These are phyloP conservation scores for Drosophila biarmipes DNA, from an alignment of 1,140 invertebrate genomes.

Conservation along the genomic window DNA sequence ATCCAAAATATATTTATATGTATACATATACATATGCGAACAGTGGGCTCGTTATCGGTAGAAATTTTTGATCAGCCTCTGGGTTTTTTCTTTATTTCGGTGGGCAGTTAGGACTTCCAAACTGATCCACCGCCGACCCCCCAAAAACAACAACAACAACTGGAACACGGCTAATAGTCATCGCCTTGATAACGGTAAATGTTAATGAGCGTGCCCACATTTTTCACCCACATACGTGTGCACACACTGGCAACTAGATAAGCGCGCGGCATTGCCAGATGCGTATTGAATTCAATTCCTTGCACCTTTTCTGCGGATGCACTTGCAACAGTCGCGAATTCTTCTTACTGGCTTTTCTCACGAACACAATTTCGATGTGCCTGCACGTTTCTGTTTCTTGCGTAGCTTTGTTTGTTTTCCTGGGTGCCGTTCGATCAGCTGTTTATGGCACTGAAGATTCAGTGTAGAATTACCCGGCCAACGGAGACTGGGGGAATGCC, in stretches of 20 bases:
- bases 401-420: slow-evolving; percentile 21
- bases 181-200: slow-evolving; percentile 35
- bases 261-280: slow-evolving; percentile 15
- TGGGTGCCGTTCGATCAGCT: slow-evolving; percentile 35
- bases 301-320: slow-evolving; percentile 6
- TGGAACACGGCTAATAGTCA: slow-evolving; percentile 22
- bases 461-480: slow-evolving; percentile 11
- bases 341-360: slow-evolving; percentile 21
- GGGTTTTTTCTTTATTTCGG: slow-evolving; percentile 3
- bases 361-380: slow-evolving; percentile 5
- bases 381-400: slow-evolving; percentile 17
- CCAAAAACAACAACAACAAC: slow-evolving; percentile 3
- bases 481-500: slow-evolving; percentile 6
- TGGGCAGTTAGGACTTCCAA: slow-evolving; percentile 35
- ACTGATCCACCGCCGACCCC: slow-evolving; percentile 9
- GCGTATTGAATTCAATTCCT: slow-evolving; percentile 10
- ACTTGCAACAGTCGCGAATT: slow-evolving; percentile 11
- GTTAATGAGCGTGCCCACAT: slow-evolving; percentile 38
- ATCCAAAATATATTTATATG: slow-evolving; percentile 3
- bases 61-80: slow-evolving; percentile 32
- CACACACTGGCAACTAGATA: slow-evolving; percentile 15
- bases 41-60: slow-evolving; percentile 25
- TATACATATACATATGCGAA: neutral
- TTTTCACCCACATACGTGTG: neutral
- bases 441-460: slow-evolving; percentile 22